Base-by-base conservation (phyloP, 2,113 vertebrate species). In the Beaufortia kweichowensis region DNA sequence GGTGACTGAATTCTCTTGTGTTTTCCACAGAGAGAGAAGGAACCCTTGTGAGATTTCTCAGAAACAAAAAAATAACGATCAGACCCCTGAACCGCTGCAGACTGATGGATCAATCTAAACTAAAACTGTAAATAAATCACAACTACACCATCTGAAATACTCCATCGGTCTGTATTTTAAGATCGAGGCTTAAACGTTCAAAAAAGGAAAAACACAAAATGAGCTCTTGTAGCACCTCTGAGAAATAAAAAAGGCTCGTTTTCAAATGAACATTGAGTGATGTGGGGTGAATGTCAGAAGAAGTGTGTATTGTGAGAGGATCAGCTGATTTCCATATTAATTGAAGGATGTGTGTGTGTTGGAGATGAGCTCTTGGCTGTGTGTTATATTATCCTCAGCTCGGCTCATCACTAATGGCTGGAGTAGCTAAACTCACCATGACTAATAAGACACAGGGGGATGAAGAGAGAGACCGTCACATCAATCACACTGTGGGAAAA, bases 371-470 rank as follows among this genome's bases (percentile, higher is more conserved):
- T 79, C 76, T 80, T 87, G 81, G 81, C 81, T 79, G 84, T 83
- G 75, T 85, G 84, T 87, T 84, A 85, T 86, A 84, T 82, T 84
- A 86, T 74, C 86, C 81, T 69, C 81, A 28, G 79, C 81, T 76
- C 82, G 78, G 43, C 82, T 84, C 81, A 71, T 79, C 85, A 80
- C 77, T 81, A 86, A 87, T 83, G 84, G 84, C 82, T 65, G 85
- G 83, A 86, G 86, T 85, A 80, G 83, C 87, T 72, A 70, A 82
- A 78, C 85, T 80, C 85, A 78, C 82, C 84, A 84, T 84, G 79
- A 88, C 85, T 85, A 88, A 89, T 90, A 87, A 88, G 85, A 81
- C 80, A 80, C 79, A 79, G 78, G 83, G 82, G 83, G 62, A 60
- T 69, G 55, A 48, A 57, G 67, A 73, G 56, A 62, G 41, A 76